Percentiles rank a stretch among this genome's conserved stretches.
Conservation (phyloP, 2,113 vertebrate genomes). For the Aramus guarauna region DNA sequence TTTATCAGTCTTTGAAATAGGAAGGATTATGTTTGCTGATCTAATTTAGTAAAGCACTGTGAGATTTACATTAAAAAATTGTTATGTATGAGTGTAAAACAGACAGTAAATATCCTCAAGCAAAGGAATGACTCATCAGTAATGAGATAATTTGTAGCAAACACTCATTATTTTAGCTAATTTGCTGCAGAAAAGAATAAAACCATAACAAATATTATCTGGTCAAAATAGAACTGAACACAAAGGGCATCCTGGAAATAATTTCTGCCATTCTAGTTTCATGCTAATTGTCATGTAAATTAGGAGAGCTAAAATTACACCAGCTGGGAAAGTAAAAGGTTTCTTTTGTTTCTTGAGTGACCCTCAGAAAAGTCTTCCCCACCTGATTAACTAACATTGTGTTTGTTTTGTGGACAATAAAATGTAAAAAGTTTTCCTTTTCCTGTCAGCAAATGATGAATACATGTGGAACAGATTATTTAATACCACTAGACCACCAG, state of each 20-base stretch:
- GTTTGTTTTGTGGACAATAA: conserved; percentile 76
- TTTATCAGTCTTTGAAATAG: not conserved
- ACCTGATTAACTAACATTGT: conserved; percentile 63
- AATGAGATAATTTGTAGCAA: conserved; percentile 36
- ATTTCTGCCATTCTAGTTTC: conserved; percentile 35
- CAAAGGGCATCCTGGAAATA: conserved; percentile 44
- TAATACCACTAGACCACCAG: conserved; percentile 86
- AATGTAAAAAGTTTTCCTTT: conserved; percentile 78
- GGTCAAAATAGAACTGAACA: conserved; percentile 13
- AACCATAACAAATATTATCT: conserved; percentile 33
- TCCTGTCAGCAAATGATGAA: conserved; percentile 84
- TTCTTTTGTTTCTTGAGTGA: conserved; percentile 61
- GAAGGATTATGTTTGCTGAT: not conserved
- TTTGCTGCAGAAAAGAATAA: conserved; percentile 20
- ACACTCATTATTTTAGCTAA: conserved; percentile 14
- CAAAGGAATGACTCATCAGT: not conserved
- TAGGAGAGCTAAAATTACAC: conserved; percentile 39
- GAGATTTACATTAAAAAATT: not conserved
- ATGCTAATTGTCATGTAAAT: conserved; percentile 68
- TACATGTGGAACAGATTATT: conserved; percentile 82
- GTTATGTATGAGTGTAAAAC: not conserved
- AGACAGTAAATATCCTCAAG: not conserved
- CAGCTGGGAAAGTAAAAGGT: conserved; percentile 45
- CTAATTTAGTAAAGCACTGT: not conserved
- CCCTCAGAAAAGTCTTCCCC: conserved; percentile 47